Evolutionary conservation across 2,888 invertebrate genomes (phyloP), one percentile per base, ranked within the genome.

Genomic region (Yponomeuta plumbellus): DNA sequence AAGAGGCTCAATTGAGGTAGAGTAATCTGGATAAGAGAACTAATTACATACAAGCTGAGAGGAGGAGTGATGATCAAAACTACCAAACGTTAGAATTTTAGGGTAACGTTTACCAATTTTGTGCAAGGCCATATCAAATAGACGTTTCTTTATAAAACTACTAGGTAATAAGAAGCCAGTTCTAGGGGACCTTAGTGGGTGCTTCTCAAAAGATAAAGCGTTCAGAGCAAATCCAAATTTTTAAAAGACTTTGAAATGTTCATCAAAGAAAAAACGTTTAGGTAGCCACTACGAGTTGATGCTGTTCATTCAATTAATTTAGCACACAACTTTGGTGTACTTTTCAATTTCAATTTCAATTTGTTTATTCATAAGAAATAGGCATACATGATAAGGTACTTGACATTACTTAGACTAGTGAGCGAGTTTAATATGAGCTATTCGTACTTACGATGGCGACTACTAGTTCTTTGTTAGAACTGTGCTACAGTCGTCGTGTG

Each of bases 171-270:
- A 85, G 76, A 88, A 88, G 88, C 87, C 79, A 80, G 78, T 71
- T 84, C 87, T 88, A 87, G 82, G 72, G 80, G 80, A 74, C 44
- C 44, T 52, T 78, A 76, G 74, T 76, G 76, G 78, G 79, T 85
- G 83, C 85, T 86, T 76, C 77, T 79, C 75, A 80, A 83, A 85
- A 85, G 76, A 85, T 77, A 81, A 88, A 88, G 88, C 88, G 79
- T 77, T 79, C 76, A 77, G 75, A 74, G 71, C 75, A 73, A 64
- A 70, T 77, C 74, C 77, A 78, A 78, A 79, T 72, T 75, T 73
- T 76, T 70, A 76, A 80, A 78, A 74, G 75, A 73, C 73, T 72
- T 75, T 68, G 70, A 71, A 77, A 75, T 74, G 67, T 69, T 74
- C 79, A 76, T 77, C 74, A 71, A 75, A 80, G 82, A 83, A 80